Percentiles rank a stretch among this genome's conserved stretches.
phyloP scores from a whole-genome alignment of 1,140 invertebrate genomes.

The Holotrichia oblita region DNA sequence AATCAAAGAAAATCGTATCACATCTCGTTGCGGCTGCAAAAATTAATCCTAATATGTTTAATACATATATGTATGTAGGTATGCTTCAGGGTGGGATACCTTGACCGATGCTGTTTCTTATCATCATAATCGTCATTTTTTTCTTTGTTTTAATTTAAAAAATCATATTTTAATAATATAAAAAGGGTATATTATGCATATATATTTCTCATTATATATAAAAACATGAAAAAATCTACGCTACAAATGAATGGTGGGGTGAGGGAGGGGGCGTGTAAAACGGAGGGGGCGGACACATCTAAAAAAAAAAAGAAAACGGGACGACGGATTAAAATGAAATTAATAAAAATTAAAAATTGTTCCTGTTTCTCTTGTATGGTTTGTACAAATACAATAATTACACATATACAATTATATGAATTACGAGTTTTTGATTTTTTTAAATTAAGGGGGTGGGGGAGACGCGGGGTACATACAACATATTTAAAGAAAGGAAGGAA shows the following conservation, averaged over 20 bases:
- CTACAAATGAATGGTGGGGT: not conserved
- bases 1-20: no score
- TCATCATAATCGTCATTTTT: not conserved
- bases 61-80: no score
- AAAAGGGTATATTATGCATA: constrained; percentile 1
- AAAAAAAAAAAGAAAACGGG: not conserved
- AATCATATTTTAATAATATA: constrained; percentile 27
- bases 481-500: no score
- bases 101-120: not conserved
- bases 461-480: no score
- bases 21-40: no score
- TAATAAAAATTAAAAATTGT: constrained; percentile 18
- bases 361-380: not conserved
- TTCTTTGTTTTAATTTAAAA: not conserved
- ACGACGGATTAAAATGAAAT: not conserved
- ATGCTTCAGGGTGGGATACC: not conserved
- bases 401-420: constrained; percentile 7
- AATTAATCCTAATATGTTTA: no score
- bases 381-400: constrained; percentile 28
- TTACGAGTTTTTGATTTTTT: not conserved
- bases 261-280: no score
- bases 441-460: not conserved
- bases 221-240: constrained; percentile 26
- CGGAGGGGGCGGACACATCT: not conserved
- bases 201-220: not conserved